Conservation (phyloP, 2,888 invertebrate species). For the Ligdia adustata region DNA sequence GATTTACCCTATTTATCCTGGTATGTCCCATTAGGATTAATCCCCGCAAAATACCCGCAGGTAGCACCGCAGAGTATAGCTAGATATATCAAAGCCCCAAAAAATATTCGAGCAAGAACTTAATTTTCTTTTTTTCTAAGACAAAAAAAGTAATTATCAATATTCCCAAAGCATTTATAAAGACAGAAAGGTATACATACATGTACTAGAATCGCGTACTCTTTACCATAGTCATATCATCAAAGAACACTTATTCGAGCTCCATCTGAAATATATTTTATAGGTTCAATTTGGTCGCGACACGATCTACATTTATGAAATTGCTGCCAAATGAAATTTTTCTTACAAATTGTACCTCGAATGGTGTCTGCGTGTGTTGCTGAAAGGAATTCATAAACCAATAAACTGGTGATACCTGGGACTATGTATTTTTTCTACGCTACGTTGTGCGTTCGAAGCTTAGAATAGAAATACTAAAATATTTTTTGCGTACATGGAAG, state of each 20-base stretch:
- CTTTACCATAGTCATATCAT: slow-evolving; percentile 25
- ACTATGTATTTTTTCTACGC: no score
- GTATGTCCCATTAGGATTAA: no score
- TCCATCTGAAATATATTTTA: slow-evolving; percentile 26
- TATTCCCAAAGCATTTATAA: slow-evolving; percentile 17
- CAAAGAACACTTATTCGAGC: slow-evolving; percentile 23
- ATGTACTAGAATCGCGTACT: slow-evolving; percentile 13
- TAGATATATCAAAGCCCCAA: background rate
- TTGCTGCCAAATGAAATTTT: slow-evolving; percentile 37
- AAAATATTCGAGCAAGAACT: slow-evolving; percentile 7
- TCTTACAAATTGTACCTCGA: slow-evolving; percentile 33
- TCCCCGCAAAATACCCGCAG: no score
- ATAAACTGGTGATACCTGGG: slow-evolving; percentile 31
- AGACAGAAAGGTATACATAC: background rate
- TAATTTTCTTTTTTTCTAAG: slow-evolving; percentile 6
- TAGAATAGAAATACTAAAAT: no score
- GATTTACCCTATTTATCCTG: no score
- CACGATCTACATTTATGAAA: slow-evolving; percentile 30
- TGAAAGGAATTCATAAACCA: slow-evolving; percentile 35
- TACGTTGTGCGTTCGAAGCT: no score
- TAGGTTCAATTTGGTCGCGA: slow-evolving; percentile 25
- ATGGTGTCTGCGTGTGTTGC: slow-evolving; percentile 25
- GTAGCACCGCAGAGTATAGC: no score
- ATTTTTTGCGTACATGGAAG: no score
- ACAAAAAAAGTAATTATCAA: slow-evolving; percentile 18